Evolutionary conservation across 2,888 invertebrate genomes (phyloP), one percentile per base, ranked within the genome.

Genomic region (Oscheius sp.): DNA sequence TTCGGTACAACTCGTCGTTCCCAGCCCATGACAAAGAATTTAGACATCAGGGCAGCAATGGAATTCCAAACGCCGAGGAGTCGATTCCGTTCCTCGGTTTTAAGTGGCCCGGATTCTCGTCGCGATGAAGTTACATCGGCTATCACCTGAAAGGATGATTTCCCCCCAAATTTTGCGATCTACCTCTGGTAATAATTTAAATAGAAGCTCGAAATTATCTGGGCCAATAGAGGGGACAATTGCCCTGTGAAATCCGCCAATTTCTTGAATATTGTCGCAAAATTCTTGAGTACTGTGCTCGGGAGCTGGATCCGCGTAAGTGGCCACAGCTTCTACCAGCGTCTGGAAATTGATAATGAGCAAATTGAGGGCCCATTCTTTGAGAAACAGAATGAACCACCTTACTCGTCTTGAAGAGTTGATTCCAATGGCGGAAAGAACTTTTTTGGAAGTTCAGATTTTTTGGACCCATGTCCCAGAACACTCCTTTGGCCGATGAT

Each of bases 131-230:
- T 55, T 1, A 66, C 66, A 16, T 72, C 72, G 0, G 66, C 66
- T n/a, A 72, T 72, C n/a, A 72, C 72, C 72, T 72, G 18, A 58
- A 25, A 58, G 27, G n/a, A n/a, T n/a, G n/a, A n/a, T n/a, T n/a
- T n/a, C n/a, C n/a, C n/a, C n/a, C n/a, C n/a, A n/a, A 53, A 18
- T 7, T 53, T 13, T 9, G 21, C 53, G 7, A 53, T 18, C 16
- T 45, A 72, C 72, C 46, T 72, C 73, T 3, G 73, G 73, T 12
- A 73, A 25, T 21, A 73, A 43, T 29, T 73, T 73, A 52, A 73
- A 73, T n/a, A 73, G 58, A 1, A 73, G 66, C 29, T 73, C 73
- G 46, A 68, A 73, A 52, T 73, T 73, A 29, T 73, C 73, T 5
- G 73, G 73, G 49, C 58, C 45, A 3, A 73, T 16, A 21, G 13